These are phyloP conservation scores for Adelges cooleyi DNA, from an alignment of 1,140 invertebrate genomes.

Conservation along the genomic window DNA sequence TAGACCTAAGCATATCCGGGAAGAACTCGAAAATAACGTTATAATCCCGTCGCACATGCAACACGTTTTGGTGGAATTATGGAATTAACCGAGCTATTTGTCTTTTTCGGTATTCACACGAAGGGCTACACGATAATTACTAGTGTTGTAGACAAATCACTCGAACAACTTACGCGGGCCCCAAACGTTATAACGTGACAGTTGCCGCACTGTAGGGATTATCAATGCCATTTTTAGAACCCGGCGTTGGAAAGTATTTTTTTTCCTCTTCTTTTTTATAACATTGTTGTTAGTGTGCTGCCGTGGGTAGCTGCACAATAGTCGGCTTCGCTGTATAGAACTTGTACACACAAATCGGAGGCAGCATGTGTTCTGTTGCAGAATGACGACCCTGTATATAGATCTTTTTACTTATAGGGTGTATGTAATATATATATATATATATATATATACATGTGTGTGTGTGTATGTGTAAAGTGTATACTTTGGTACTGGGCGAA, in stretches of 20 bases:
- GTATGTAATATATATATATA: too few species aligned
- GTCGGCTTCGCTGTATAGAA: too few species aligned
- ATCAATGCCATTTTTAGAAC: not conserved
- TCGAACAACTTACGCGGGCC: not conserved
- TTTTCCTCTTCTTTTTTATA: too few species aligned
- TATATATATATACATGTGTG: too few species aligned
- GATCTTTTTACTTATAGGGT: too few species aligned
- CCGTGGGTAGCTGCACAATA: too few species aligned
- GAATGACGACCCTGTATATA: too few species aligned
- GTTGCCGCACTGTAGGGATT: not conserved
- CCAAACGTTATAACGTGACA: slow-evolving; percentile 1
- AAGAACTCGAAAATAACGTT: slow-evolving; percentile 17
- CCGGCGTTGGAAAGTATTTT: not conserved
- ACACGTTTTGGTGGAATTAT: not conserved
- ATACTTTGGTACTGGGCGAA: too few species aligned
- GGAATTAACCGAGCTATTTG: slow-evolving; percentile 12
- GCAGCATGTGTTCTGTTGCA: too few species aligned
- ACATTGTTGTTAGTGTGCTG: too few species aligned
- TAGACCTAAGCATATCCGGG: not conserved
- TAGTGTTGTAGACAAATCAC: not conserved
- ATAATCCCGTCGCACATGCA: slow-evolving; percentile 16
- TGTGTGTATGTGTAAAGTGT: too few species aligned
- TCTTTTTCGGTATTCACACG: not conserved
- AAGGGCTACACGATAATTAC: not conserved
- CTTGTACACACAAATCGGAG: too few species aligned